phyloP scores from a whole-genome alignment of 1,140 invertebrate species.

The Zaprionus nigranus region DNA sequence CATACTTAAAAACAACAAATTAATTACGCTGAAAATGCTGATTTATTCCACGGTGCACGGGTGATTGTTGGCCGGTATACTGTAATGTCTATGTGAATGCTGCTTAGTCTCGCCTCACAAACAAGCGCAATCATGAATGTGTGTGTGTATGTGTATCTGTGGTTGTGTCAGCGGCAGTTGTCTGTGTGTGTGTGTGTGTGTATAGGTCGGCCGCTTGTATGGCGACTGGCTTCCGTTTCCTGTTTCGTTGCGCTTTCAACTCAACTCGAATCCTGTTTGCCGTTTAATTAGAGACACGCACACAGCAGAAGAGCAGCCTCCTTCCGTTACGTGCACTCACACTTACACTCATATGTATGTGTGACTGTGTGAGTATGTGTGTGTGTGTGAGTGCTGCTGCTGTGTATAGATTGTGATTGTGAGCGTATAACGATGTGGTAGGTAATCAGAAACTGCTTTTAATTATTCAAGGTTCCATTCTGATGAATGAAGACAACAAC shows the following conservation, averaged over 20 bases:
- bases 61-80: slow-evolving; percentile 33
- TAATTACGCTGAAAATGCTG: neutral
- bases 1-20: neutral
- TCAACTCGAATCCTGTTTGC: slow-evolving; percentile 82
- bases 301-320: slow-evolving; percentile 52
- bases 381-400: slow-evolving; percentile 30
- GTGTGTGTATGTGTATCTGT: slow-evolving; percentile 1
- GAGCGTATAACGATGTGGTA: slow-evolving; percentile 83
- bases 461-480: slow-evolving; percentile 84
- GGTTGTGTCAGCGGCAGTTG: slow-evolving; percentile 7
- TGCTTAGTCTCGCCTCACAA: slow-evolving; percentile 75
- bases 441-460: slow-evolving; percentile 83
- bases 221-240: slow-evolving; percentile 81
- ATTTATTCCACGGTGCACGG: neutral
- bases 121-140: slow-evolving; percentile 64
- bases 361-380: slow-evolving; percentile 28
- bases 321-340: slow-evolving; percentile 53
- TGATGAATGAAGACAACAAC: slow-evolving; percentile 81
- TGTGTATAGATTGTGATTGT: slow-evolving; percentile 64
- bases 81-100: slow-evolving; percentile 52
- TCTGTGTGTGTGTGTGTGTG: slow-evolving; percentile 24
- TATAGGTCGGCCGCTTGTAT: slow-evolving; percentile 48
- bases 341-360: slow-evolving; percentile 12
- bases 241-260: slow-evolving; percentile 81
- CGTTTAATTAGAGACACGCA: slow-evolving; percentile 83